A percentile compares a stretch with the other conserved stretches of the same genome.
phyloP scores from a whole-genome alignment of 2,888 invertebrate species.

The Caenorhabditis afra region DNA sequence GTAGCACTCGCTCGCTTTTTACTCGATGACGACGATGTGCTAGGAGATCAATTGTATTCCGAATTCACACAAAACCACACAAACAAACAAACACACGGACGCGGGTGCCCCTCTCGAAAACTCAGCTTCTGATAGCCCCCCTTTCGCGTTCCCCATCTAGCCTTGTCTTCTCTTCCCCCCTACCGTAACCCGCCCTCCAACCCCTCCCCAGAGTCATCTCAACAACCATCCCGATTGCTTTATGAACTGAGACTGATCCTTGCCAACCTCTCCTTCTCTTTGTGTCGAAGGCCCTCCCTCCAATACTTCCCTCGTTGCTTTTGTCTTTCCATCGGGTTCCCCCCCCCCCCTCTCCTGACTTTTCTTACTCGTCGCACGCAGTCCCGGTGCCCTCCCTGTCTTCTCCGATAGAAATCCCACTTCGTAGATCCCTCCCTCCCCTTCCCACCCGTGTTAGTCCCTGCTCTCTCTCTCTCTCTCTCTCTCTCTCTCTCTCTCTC shows the following conservation, averaged over 20 bases:
- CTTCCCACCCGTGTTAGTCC: not conserved
- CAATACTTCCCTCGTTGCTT: conserved; percentile 30
- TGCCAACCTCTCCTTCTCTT: conserved; percentile 28
- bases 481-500: conserved; percentile 10
- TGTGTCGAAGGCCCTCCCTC: conserved; percentile 27
- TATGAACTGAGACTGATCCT: conserved; percentile 59
- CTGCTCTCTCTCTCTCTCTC: conserved; percentile 14
- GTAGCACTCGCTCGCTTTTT: conserved; percentile 24
- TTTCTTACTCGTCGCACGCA: conserved; percentile 22
- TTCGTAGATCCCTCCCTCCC: conserved; percentile 5
- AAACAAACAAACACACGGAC: conserved; percentile 11
- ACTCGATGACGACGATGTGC: conserved; percentile 25
- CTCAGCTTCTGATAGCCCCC: conserved; percentile 35
- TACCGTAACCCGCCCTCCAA: not conserved
- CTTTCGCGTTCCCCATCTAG: conserved; percentile 7
- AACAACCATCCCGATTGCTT: conserved; percentile 42
- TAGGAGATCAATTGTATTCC: conserved; percentile 36
- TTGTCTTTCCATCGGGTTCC: conserved; percentile 47
- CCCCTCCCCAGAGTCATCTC: conserved; percentile 38
- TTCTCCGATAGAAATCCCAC: too few species aligned
- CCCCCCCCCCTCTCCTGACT: conserved; percentile 4
- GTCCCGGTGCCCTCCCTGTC: conserved; percentile 22
- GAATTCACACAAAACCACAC: conserved; percentile 3
- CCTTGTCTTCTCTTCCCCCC: not conserved
- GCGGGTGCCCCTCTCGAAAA: conserved; percentile 47